phyloP scores from a whole-genome alignment of 2,888 invertebrate genomes.

The Tetragnatha montana region DNA sequence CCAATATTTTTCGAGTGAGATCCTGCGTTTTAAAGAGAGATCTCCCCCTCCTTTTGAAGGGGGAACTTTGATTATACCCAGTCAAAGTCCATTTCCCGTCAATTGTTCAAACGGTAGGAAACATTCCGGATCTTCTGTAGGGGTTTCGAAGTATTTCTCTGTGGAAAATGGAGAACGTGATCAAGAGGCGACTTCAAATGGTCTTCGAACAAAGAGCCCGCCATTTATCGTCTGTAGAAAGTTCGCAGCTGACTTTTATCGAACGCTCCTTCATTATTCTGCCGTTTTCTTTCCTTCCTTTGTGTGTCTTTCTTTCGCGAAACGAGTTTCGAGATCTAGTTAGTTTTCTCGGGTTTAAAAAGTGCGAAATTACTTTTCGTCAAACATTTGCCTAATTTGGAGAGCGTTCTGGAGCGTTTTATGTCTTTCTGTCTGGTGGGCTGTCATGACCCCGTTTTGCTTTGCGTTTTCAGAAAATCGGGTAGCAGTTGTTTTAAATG shows the following conservation, averaged over 20 bases:
- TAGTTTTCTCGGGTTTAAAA: conserved; percentile 13
- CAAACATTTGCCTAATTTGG: conserved; percentile 18
- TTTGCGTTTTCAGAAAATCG: too few species aligned
- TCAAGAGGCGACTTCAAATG: conserved; percentile 19
- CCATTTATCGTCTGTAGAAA: not conserved
- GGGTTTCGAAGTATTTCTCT: conserved; percentile 17
- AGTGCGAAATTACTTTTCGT: conserved; percentile 12
- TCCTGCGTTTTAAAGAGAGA: not conserved
- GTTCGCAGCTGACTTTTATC: conserved; percentile 50
- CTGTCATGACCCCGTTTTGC: too few species aligned
- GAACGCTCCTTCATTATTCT: conserved; percentile 32
- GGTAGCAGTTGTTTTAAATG: too few species aligned
- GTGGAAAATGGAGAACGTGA: conserved; percentile 40
- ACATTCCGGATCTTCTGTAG: not conserved
- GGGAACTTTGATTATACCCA: not conserved
- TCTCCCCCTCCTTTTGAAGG: not conserved
- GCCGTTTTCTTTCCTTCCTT: conserved; percentile 17
- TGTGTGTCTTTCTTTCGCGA: conserved; percentile 5
- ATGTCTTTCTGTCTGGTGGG: not conserved
- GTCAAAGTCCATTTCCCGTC: not conserved
- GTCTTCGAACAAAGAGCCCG: conserved; percentile 37
- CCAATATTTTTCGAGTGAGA: not conserved
- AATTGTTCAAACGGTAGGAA: conserved; percentile 13
- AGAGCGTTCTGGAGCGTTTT: not conserved
- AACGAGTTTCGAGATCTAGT: conserved; percentile 12